Conservation (phyloP, 37 sponge, comb jelly and placozoan genomes). For the Crambe crambe region DNA sequence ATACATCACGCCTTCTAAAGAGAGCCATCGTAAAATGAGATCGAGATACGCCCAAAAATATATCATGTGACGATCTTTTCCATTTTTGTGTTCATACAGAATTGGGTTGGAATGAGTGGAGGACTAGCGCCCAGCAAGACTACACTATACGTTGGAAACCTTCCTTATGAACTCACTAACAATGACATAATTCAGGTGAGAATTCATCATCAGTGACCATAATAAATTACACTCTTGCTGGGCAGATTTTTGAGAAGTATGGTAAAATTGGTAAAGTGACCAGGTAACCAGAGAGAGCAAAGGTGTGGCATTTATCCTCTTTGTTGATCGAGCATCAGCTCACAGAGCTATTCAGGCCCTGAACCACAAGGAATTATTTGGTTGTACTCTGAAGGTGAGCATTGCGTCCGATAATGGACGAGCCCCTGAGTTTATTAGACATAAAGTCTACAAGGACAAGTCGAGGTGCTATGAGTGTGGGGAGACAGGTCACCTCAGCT, state of each 20-base stretch:
- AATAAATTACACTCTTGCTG: neutral
- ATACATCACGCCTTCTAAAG: no score
- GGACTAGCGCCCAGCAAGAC: constrained; percentile 94
- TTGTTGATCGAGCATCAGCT: constrained; percentile 75
- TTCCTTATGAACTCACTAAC: constrained; percentile 91
- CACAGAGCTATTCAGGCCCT: constrained; percentile 73
- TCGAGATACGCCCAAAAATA: no score
- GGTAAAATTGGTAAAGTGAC: constrained; percentile 88
- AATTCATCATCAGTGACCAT: no score
- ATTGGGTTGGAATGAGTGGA: constrained; percentile 94
- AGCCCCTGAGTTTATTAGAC: constrained; percentile 85
- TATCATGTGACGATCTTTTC: no score
- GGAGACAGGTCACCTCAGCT: constrained; percentile 94
- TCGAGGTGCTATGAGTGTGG: constrained; percentile 94
- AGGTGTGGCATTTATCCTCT: constrained; percentile 94
- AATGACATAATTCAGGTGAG: constrained; percentile 93
- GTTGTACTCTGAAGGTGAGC: constrained; percentile 80
- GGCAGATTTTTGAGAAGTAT: constrained; percentile 86
- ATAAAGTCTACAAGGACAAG: constrained; percentile 87
- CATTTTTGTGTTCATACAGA: no score
- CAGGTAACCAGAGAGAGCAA: constrained; percentile 73
- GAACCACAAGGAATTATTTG: constrained; percentile 89
- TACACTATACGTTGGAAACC: constrained; percentile 89
- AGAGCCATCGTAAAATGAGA: no score
- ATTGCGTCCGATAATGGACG: constrained; percentile 94